A percentile compares a stretch with the other conserved stretches of the same genome.
Conservation (phyloP, 35 echinoderm and acorn worm species). For the Hemicentrotus pulcherrimus region DNA sequence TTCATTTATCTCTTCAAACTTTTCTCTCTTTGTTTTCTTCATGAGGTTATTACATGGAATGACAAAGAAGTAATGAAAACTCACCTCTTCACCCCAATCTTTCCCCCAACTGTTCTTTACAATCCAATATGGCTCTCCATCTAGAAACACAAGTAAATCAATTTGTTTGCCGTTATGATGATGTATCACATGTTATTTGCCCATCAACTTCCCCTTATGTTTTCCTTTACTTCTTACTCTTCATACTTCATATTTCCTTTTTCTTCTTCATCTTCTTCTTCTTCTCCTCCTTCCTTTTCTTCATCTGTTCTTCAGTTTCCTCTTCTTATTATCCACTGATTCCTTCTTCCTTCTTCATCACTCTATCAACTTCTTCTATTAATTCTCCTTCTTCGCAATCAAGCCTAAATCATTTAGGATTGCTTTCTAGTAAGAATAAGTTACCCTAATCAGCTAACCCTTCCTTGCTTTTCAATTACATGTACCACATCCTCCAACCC, state of each 20-base stretch:
- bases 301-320: background rate
- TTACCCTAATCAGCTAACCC: no score
- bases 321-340: background rate
- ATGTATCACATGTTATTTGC: no score
- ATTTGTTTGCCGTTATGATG: background rate
- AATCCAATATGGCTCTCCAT: constrained; percentile 89
- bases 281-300: no score
- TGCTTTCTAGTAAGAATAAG: background rate
- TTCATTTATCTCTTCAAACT: background rate
- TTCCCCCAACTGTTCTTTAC: constrained; percentile 95
- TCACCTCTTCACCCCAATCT: constrained; percentile 89
- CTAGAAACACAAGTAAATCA: constrained; percentile 27
- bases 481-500: no score
- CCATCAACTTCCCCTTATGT: no score
- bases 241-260: background rate
- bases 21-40: background rate
- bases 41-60: background rate
- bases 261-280: no score
- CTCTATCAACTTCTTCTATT: background rate
- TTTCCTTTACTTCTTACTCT: background rate
- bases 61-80: background rate
- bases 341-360: background rate
- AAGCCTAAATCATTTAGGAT: background rate
- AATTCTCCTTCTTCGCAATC: background rate
- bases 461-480: background rate